A percentile compares a stretch with the other conserved stretches of the same genome.
Evolutionary conservation across 1,140 invertebrate genomes (phyloP).

Genomic region (Sitodiplosis mosellana): DNA sequence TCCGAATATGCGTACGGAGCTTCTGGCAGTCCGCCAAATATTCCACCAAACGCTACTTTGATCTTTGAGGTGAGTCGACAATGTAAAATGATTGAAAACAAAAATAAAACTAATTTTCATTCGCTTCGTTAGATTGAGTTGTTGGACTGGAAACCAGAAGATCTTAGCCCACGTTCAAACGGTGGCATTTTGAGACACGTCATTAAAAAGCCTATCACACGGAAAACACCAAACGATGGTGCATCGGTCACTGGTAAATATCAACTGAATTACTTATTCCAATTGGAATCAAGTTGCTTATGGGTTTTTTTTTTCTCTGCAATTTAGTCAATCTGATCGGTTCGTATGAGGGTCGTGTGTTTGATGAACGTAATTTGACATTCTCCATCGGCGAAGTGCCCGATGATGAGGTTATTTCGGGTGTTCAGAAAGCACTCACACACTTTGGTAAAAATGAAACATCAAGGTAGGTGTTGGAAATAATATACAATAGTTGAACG

Average conservation of each 20-base stretch:
- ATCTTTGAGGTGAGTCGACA: constrained; percentile 65
- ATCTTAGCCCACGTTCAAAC: constrained; percentile 68
- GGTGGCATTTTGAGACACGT: constrained; percentile 59
- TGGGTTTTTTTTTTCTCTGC: constrained; percentile 8
- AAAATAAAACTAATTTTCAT: constrained; percentile 1
- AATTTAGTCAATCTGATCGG: constrained; percentile 61
- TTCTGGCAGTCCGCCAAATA: constrained; percentile 65
- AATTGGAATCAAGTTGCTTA: too few relatives aligned
- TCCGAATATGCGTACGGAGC: constrained; percentile 85
- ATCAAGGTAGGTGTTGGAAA: constrained; percentile 36
- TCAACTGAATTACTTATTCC: constrained; percentile 7
- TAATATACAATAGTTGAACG: too few relatives aligned
- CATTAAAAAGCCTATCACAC: constrained; percentile 28
- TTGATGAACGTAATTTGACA: constrained; percentile 60
- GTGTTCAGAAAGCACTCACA: constrained; percentile 68
- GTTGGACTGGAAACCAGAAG: constrained; percentile 68
- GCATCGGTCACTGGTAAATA: constrained; percentile 49
- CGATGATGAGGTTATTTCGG: constrained; percentile 53
- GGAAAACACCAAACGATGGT: constrained; percentile 67
- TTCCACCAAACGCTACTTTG: constrained; percentile 77
- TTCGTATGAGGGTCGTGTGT: constrained; percentile 39
- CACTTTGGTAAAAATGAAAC: constrained; percentile 72
- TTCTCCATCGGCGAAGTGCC: constrained; percentile 77
- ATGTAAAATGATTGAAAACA: not conserved
- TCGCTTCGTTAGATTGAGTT: constrained; percentile 52